Conservation (phyloP, 2,797 vertebrate genomes). For the Pseudotriccus pelzelni region DNA sequence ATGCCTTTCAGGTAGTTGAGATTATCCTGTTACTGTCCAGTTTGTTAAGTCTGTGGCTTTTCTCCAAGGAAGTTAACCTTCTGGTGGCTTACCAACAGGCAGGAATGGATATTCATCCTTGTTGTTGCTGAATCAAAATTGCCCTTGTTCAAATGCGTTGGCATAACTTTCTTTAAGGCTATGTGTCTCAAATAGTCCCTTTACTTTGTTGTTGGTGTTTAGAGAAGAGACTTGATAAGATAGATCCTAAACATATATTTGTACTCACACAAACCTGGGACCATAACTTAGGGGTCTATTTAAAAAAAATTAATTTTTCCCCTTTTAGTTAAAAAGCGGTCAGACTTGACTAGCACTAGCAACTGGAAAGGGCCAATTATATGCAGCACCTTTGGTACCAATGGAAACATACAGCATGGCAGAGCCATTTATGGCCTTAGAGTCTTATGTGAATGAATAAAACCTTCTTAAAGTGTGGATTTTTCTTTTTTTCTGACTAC, state of each 20-base stretch:
- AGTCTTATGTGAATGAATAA: neutral
- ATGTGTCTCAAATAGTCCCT: neutral
- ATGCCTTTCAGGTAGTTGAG: neutral
- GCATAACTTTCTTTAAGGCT: neutral
- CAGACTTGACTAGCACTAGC: neutral
- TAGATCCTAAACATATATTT: neutral
- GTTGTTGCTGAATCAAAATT: neutral
- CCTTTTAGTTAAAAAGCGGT: neutral
- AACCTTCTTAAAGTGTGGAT: neutral
- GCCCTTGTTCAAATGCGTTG: neutral
- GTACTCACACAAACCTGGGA: fast-evolving
- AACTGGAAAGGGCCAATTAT: neutral
- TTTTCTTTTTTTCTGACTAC: neutral
- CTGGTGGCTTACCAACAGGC: neutral
- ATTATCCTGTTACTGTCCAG: neutral
- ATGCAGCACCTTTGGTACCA: neutral
- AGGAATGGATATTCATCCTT: neutral
- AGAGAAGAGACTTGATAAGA: neutral
- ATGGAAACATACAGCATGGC: neutral
- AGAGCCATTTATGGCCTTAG: neutral
- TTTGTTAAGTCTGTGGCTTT: neutral
- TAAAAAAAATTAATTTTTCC: neutral
- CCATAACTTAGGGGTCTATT: neutral
- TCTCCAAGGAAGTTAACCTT: neutral
- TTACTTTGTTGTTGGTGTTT: neutral